Conservation (phyloP, 92 coral and sea anemone genomes). For the Siderastrea radians region DNA sequence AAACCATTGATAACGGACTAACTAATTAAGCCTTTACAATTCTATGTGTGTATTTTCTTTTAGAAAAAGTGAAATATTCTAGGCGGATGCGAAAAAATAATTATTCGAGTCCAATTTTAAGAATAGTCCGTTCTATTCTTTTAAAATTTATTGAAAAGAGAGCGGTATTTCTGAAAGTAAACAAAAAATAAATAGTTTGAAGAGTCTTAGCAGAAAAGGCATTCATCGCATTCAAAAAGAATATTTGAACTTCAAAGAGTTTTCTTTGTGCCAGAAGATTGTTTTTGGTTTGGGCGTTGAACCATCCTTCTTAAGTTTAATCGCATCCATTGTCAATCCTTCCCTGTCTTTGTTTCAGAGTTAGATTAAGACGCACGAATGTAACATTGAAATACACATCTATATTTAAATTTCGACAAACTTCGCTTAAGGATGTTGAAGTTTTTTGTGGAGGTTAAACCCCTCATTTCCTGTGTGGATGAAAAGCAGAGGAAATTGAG, state of each 20-base stretch:
- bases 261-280: constrained; percentile 67
- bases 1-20: constrained; percentile 81
- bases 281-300: constrained; percentile 66
- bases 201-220: constrained; percentile 66
- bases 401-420: constrained; percentile 32
- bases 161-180: constrained; percentile 79
- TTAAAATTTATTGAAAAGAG: constrained; percentile 80
- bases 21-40: constrained; percentile 84
- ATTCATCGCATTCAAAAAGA: constrained; percentile 42
- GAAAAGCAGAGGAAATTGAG: constrained; percentile 25
- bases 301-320: constrained; percentile 6
- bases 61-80: constrained; percentile 73
- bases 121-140: constrained; percentile 80
- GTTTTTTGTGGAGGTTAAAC: constrained; percentile 20
- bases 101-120: constrained; percentile 75
- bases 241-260: constrained; percentile 66
- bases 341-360: constrained; percentile 33
- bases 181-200: constrained; percentile 61
- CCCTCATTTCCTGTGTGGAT: constrained; percentile 45
- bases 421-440: constrained; percentile 18
- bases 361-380: constrained; percentile 47
- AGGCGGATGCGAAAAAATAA: constrained; percentile 85
- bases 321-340: constrained; percentile 45
- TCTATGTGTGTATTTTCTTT: constrained; percentile 75
- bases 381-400: constrained; percentile 29